Percentiles rank a stretch among this genome's conserved stretches.
Conservation (phyloP, 2,113 vertebrate species). For the Spea bombifrons region DNA sequence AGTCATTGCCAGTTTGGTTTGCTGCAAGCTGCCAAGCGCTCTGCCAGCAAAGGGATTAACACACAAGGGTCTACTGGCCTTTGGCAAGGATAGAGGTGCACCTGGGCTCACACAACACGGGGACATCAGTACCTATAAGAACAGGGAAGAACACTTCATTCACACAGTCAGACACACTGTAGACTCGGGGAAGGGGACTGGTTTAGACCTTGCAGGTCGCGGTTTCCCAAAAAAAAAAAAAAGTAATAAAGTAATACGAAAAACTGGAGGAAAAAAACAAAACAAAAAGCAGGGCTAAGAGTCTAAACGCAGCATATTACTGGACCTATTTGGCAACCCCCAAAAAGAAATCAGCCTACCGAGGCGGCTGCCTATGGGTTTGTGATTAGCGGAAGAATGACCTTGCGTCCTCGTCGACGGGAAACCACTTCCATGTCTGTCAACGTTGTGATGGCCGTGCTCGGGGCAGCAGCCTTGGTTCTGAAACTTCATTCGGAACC, state of each 20-base stretch:
- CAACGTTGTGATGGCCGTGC: background rate
- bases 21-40: background rate
- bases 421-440: background rate
- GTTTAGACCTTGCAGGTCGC: slow-evolving; percentile 3
- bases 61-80: slow-evolving; percentile 36
- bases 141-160: background rate
- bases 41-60: slow-evolving; percentile 22
- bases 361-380: background rate
- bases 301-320: slow-evolving; percentile 12
- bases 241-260: background rate
- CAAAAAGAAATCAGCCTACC: background rate
- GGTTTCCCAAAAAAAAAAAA: background rate
- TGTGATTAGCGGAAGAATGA: slow-evolving; percentile 25
- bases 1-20: background rate
- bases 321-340: slow-evolving; percentile 28
- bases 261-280: background rate
- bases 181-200: background rate
- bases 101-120: slow-evolving; percentile 5
- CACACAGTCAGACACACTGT: slow-evolving; percentile 28
- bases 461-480: slow-evolving; percentile 2
- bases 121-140: background rate
- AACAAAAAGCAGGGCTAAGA: slow-evolving; percentile 7
- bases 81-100: slow-evolving; percentile 2
- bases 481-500: background rate
- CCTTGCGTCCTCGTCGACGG: background rate